A percentile compares a stretch with the other conserved stretches of the same genome.
Evolutionary conservation across 1,140 invertebrate species (phyloP).

Genomic region (Conus ventricosus): DNA sequence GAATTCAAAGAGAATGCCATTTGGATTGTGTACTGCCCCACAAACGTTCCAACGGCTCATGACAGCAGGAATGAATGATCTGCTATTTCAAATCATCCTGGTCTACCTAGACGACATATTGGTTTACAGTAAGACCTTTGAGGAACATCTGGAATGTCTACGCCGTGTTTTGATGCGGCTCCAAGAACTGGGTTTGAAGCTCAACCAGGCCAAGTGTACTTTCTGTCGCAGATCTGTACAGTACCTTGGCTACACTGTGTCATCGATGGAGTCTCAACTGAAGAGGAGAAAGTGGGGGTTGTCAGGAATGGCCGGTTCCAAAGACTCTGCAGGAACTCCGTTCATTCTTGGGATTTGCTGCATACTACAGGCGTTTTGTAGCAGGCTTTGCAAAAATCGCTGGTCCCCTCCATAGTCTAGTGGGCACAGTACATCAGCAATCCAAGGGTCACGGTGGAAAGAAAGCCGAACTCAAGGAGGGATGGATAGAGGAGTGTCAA

Average conservation of each 20-base stretch:
- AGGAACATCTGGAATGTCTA: not conserved
- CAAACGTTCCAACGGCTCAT: not conserved
- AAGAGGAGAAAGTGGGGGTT: not conserved
- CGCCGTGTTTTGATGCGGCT: not conserved
- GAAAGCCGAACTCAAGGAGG: conserved; percentile 25
- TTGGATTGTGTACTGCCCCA: not conserved
- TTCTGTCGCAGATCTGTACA: too few relatives aligned
- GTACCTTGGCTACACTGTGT: not conserved
- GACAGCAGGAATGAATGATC: not conserved
- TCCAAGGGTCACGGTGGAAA: conserved; percentile 29
- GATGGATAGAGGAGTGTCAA: conserved; percentile 35
- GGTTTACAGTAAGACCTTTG: too few relatives aligned
- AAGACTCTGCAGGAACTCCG: conserved; percentile 16
- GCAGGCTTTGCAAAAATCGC: conserved; percentile 56
- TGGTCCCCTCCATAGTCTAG: not conserved
- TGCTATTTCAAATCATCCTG: not conserved
- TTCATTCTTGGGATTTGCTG: conserved; percentile 37
- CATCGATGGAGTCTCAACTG: not conserved
- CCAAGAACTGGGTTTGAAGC: not conserved
- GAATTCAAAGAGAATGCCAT: not conserved
- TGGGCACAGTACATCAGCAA: conserved; percentile 40
- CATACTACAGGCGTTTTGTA: conserved; percentile 40
- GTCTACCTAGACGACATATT: too few relatives aligned
- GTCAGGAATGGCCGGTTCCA: not conserved
- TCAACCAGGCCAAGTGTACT: too few relatives aligned